Base-by-base conservation (phyloP, 1,140 invertebrate genomes). In the Thereuonema tuberculata region DNA sequence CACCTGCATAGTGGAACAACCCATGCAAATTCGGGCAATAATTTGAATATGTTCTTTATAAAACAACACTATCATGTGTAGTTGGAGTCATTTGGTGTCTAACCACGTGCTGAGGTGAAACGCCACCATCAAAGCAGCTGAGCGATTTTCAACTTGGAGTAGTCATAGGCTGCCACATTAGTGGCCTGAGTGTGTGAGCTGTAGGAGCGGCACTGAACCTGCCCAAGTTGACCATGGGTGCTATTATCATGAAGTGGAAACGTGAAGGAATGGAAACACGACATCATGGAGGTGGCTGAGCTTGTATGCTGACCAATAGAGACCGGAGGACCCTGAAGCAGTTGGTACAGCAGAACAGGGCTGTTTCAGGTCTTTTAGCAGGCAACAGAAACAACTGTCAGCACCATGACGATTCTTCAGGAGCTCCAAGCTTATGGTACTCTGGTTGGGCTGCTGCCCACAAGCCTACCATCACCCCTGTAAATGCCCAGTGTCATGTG, bases 1-100 rank as follows among this genome's bases (percentile, higher is more conserved):
- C 65, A 67, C 55, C 56, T 56, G 49, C 63, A 23, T 62, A 64
- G 15, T 64, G 60, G n/a, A 65, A 64, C 50, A 63, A 64, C 56
- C 26, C n/a, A n/a, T 27, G 54, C 59, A 49, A 20, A 25, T 2
- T 63, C 48, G 37, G 21, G 27, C n/a, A 12, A 21, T 24, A 49
- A 27, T 25, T 58, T 52, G 31, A 37, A 46, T 62, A 55, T 29
- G 54, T 43, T 21, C 37, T 1, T 1, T 60, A 60, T 43, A 23
- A 58, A 2, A 61, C 60, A 27, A 48, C 28, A 47, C 20, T 20
- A 23, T 20, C 1, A 2, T 15, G 26, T 17, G 47, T 28, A 26
- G 29, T 23, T 15, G 48, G 28, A 46, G 21, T 17, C 20, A 9
- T 53, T 17, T 20, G 24, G 24, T 28, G 48, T 17, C 14, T 17